Conservation (phyloP, 2,888 invertebrate genomes). For the Lamproptera curius region DNA sequence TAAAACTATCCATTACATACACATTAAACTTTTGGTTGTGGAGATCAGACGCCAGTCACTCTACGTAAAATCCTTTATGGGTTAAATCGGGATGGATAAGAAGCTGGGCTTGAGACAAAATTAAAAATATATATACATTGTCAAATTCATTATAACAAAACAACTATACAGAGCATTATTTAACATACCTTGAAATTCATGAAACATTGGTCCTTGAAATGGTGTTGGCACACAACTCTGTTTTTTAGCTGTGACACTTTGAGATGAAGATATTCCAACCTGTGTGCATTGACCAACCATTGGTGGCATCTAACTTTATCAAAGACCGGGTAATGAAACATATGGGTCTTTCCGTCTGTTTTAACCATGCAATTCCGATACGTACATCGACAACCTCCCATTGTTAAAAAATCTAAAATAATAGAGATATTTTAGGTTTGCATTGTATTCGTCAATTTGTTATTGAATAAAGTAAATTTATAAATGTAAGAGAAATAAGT, state of each 20-base stretch:
- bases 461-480: not conserved
- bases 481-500: too few species aligned
- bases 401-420: conserved; percentile 30
- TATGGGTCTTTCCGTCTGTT: conserved; percentile 74
- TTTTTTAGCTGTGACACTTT: conserved; percentile 79
- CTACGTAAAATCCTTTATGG: too few species aligned
- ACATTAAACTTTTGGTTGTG: too few species aligned
- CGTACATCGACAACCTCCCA: conserved; percentile 80
- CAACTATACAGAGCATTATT: not conserved
- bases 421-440: too few species aligned
- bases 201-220: conserved; percentile 75
- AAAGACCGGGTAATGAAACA: conserved; percentile 81
- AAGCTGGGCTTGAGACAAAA: too few species aligned
- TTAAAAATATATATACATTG: too few species aligned
- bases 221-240: conserved; percentile 79
- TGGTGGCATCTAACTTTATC: conserved; percentile 76
- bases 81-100: too few species aligned
- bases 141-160: not conserved
- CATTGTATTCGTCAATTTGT: not conserved
- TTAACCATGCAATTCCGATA: conserved; percentile 73
- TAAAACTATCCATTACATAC: too few species aligned
- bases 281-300: conserved; percentile 77
- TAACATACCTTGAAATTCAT: conserved; percentile 69
- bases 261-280: conserved; percentile 70
- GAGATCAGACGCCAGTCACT: too few species aligned